Evolutionary conservation across 1,140 invertebrate genomes (phyloP), one percentile per base, ranked within the genome.

Genomic region (Cyphomyrmex costatus): DNA sequence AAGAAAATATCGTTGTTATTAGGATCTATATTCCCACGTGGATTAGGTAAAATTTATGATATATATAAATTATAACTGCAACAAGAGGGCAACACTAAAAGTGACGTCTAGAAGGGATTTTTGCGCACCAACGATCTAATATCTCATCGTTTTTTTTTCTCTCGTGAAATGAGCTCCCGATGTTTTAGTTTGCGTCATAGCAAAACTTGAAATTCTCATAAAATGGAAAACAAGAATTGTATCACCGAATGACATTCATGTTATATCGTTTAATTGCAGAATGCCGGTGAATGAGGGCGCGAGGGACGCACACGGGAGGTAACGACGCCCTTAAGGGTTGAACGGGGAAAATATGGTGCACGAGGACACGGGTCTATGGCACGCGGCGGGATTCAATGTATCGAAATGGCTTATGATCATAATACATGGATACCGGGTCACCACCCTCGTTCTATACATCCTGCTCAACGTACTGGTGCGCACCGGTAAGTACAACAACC

Each of bases 321-420:
- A 79, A 61, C 61, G 80, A 77, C 30, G 77, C 82, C 61, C 63
- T 56, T 66, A 63, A 76, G 86, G 56, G 33, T 86, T 86, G 74
- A 85, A 88, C 74, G 21, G 71, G 49, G 86, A 92, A 42, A 92
- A 90, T 88, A 92, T 92, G 91, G 91, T 92, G 76, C 87, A 88
- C 91, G 88, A 92, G 91, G 88, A 82, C 83, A 86, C 90, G 49
- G 86, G 89, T 88, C 87, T 91, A 74, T 92, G 91, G 91, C 86
- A 92, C 76, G 87, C 77, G 70, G 85, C 90, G 73, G 90, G 89
- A 89, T 92, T 87, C 88, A 90, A 78, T 76, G 79, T 88, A 80
- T 92, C 90, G 66, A 90, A 88, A 84, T 92, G 91, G 91, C 88
- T 91, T 86, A 92, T 92, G 89, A 91, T 92, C 80, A 87, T 92